Percentiles rank a stretch among this genome's conserved stretches.
Evolutionary conservation across 2,797 vertebrate species (phyloP).

Genomic region (Microctenopoma lineatum): DNA sequence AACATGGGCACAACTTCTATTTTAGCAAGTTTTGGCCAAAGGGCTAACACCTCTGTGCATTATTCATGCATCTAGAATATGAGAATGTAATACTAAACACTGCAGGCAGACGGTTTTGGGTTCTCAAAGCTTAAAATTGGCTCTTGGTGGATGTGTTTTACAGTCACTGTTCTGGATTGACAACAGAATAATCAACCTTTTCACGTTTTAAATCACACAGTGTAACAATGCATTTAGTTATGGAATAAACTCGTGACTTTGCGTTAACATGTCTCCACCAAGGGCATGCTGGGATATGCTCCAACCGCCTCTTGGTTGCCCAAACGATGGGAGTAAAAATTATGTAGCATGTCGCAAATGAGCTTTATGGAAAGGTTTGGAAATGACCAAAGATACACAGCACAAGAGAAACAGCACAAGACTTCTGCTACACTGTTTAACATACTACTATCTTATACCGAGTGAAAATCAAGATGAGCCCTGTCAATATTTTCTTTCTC

Average conservation of each 20-base stretch:
- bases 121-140: neutral
- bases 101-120: neutral
- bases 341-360: conserved; percentile 18
- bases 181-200: neutral
- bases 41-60: too few relatives aligned
- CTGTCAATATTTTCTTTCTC: neutral
- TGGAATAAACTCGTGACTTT: neutral
- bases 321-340: conserved; percentile 1
- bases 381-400: neutral
- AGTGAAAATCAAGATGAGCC: neutral
- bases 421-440: neutral
- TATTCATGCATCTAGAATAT: too few relatives aligned
- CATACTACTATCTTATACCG: neutral
- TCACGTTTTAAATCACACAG: too few relatives aligned
- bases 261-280: neutral
- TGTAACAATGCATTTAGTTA: neutral
- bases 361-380: neutral
- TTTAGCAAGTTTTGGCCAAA: too few relatives aligned
- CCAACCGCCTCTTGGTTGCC: neutral
- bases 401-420: neutral
- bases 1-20: too few relatives aligned
- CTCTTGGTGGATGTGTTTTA: neutral
- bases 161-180: neutral
- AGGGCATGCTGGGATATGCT: conserved; percentile 11
- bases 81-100: neutral